Evolutionary conservation across 37 sponge, comb jelly and placozoan genomes (phyloP), one percentile per base, ranked within the genome.

Genomic region (Tethya wilhelma): DNA sequence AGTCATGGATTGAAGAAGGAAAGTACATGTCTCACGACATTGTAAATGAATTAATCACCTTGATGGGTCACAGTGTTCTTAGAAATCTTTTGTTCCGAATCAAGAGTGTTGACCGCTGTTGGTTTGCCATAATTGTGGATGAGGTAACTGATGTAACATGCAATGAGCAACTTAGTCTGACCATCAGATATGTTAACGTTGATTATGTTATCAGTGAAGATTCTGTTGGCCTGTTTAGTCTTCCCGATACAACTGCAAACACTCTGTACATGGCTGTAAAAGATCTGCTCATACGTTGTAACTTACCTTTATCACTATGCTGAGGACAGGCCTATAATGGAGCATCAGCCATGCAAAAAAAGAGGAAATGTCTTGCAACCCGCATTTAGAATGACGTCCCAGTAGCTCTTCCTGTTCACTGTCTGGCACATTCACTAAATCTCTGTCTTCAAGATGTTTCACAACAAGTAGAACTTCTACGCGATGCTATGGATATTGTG

Each of bases 261-360:
- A 77, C 82, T 44, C 57, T 85, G 2, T 7, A 73, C 53, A n/a
- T 37, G 25, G 78, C 38, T 12, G 44, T 88, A 34, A 82, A 66
- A 44, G 90, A 89, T 60, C 29, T 82, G 17, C 79, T 89, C 23
- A 5, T 71, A 31, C 71, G 85, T 28, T 83, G 84, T 65, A 68
- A 29, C 59, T 71, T 84, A 14, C 85, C 85, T 44, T 36, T 89
- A 43, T 57, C 74, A 42, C 73, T 84, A 6, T 89, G 80, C 37
- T 59, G 90, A 2, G 89, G 89, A 1, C 84, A 83, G 64, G 89
- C 89, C 8, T 88, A 82, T 87, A 82, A 87, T 82, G 88, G 88
- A 63, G 82, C 88, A 43, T 67, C 84, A 44, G 64, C 58, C 30
- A 88, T 88, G 89, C 58, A 74, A 40, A 78, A 79, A 49, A 67